Evolutionary conservation across 2,113 vertebrate genomes (phyloP).

Genomic region (Corapipo altera): DNA sequence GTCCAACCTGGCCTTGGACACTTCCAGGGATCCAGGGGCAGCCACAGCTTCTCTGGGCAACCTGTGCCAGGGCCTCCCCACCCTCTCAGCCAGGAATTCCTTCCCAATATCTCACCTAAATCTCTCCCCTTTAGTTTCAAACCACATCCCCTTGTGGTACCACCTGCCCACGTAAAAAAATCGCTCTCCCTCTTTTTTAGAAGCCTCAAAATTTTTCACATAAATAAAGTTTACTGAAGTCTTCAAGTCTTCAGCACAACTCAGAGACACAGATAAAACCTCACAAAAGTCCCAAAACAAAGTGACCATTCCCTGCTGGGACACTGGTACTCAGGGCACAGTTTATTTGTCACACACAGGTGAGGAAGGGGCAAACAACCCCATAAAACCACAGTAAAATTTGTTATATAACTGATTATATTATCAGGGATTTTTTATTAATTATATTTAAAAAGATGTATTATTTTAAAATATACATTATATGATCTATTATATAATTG

Average conservation of each 20-base stretch:
- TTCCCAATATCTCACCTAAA: not conserved
- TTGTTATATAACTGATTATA: too few species aligned
- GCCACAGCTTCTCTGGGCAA: not conserved
- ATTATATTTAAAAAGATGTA: too few species aligned
- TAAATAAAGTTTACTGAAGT: not conserved
- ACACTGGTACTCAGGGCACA: not conserved
- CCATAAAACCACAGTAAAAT: fast-evolving
- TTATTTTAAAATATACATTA: too few species aligned
- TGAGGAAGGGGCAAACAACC: not conserved
- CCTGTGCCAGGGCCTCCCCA: not conserved
- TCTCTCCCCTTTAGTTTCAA: not conserved
- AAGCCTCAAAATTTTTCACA: fast-evolving
- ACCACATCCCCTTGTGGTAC: fast-evolving
- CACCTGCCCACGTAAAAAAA: not conserved
- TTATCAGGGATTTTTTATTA: too few species aligned
- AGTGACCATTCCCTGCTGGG: too few species aligned
- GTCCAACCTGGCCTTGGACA: not conserved
- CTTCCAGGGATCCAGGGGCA: not conserved
- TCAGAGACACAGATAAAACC: not conserved
- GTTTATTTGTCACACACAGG: not conserved
- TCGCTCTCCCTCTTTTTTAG: not conserved
- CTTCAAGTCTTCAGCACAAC: not conserved
- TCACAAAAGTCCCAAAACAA: not conserved
- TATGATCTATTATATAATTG: too few species aligned
- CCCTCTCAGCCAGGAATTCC: not conserved